phyloP scores from a whole-genome alignment of 2,888 invertebrate genomes.

The Nasonovia ribisnigri region DNA sequence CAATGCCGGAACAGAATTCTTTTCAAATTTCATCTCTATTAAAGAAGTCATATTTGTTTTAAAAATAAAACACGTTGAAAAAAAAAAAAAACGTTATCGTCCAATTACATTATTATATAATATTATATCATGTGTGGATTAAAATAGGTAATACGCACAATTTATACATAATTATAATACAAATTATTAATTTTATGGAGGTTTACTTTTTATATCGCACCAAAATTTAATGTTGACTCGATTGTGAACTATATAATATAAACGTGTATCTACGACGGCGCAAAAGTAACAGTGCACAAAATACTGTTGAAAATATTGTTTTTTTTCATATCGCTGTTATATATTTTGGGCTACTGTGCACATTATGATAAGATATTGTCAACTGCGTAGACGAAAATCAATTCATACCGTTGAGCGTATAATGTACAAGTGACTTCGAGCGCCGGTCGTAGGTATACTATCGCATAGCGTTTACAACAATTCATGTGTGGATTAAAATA shows the following conservation, averaged over 20 bases:
- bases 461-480: not conserved
- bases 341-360: not conserved
- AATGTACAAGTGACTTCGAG: not conserved
- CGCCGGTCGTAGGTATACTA: not conserved
- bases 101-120: not conserved
- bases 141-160: not conserved
- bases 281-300: not conserved
- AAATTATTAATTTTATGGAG: too few species aligned
- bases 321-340: not conserved
- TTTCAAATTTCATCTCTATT: slow-evolving; percentile 6
- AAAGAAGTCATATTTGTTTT: not conserved
- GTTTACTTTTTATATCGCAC: not conserved
- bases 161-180: too few species aligned
- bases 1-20: not conserved
- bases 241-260: not conserved
- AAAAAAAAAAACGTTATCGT: not conserved
- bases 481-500: not conserved
- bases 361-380: not conserved
- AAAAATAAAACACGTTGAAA: not conserved
- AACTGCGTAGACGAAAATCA: not conserved
- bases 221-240: not conserved
- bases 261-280: not conserved
- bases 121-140: not conserved
- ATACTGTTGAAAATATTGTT: not conserved
- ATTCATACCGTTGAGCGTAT: not conserved